These are phyloP conservation scores for Argyresthia goedartella DNA, from an alignment of 2,888 invertebrate species.

Conservation along the genomic window DNA sequence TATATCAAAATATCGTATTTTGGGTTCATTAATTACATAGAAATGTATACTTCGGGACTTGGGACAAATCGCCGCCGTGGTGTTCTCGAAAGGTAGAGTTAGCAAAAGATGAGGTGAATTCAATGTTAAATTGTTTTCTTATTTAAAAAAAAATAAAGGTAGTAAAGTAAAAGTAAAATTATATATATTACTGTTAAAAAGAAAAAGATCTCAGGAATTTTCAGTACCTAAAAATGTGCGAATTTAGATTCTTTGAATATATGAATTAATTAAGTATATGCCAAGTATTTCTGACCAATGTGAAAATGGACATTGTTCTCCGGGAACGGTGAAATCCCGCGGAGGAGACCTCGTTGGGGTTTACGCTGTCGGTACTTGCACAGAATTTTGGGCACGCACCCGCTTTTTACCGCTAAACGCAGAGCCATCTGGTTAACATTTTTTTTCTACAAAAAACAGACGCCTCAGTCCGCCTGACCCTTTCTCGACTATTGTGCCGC, in stretches of 20 bases:
- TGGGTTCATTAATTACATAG: conserved; percentile 52
- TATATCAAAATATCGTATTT: conserved; percentile 52
- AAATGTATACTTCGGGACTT: conserved; percentile 57
- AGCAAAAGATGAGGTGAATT: conserved; percentile 17
- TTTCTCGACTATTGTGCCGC: conserved; percentile 62
- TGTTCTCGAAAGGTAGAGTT: conserved; percentile 37
- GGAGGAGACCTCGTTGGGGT: not conserved
- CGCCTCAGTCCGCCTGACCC: conserved; percentile 62
- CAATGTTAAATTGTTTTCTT: not conserved
- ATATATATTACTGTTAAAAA: no score
- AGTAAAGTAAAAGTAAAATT: no score
- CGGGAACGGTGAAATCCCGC: no score
- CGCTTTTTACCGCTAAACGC: conserved; percentile 64
- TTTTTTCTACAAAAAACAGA: conserved; percentile 57
- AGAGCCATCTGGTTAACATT: conserved; percentile 64
- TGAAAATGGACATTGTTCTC: no score
- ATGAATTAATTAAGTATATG: no score
- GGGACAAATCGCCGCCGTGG: conserved; percentile 43
- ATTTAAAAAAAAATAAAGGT: no score
- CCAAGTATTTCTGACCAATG: no score
- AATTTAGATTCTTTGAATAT: no score
- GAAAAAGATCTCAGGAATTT: no score
- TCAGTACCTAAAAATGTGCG: no score
- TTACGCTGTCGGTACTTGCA: conserved; percentile 27
- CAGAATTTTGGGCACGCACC: conserved; percentile 55